Evolutionary conservation across 2,113 vertebrate genomes (phyloP).

Genomic region (Melospiza melodia): DNA sequence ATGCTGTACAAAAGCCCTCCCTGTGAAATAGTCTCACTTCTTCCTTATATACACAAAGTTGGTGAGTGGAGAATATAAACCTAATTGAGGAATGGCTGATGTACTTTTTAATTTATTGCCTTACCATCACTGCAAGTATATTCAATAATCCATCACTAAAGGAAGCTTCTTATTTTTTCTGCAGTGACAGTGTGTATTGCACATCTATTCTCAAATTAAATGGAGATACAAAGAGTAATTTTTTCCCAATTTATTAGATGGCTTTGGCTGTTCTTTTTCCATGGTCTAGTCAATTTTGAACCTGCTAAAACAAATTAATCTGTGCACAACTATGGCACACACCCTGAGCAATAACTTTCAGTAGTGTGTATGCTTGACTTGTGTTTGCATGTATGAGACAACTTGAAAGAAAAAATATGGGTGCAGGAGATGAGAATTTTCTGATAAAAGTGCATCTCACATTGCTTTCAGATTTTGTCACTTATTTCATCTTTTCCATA

Average conservation of each 20-base stretch:
- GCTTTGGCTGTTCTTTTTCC: not conserved
- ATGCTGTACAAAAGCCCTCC: not conserved
- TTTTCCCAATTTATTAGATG: not conserved
- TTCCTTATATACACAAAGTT: not conserved
- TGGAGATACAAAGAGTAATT: not conserved
- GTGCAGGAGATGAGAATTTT: not conserved
- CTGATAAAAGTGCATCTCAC: not conserved
- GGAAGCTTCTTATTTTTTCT: not conserved
- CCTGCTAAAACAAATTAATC: not conserved
- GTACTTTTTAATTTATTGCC: conserved; percentile 2
- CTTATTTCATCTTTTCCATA: not conserved
- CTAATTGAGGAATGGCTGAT: not conserved
- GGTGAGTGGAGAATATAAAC: not conserved
- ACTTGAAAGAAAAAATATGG: not conserved
- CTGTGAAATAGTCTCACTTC: not conserved
- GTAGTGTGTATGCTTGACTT: not conserved
- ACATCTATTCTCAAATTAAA: not conserved
- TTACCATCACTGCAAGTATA: not conserved
- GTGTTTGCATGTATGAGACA: not conserved
- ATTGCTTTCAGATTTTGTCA: not conserved
- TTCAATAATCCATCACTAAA: conserved; percentile 18
- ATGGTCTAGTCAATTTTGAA: not conserved
- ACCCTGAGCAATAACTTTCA: not conserved
- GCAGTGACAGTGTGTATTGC: not conserved
- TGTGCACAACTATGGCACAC: not conserved